Conservation (phyloP, 2,888 invertebrate genomes). For the Falcaria lacertinaria region DNA sequence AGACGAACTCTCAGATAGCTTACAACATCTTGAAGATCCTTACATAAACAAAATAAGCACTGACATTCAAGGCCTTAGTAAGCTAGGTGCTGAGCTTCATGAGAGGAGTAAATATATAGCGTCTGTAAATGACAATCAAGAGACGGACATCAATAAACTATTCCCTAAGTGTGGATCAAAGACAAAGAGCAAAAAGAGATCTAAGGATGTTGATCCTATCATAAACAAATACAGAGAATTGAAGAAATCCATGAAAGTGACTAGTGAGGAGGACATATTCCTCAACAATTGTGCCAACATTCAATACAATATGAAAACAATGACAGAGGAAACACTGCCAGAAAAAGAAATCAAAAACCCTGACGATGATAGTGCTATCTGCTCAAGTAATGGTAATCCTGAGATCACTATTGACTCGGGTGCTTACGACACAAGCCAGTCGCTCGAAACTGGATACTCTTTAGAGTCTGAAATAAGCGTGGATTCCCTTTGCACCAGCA, state of each 20-base stretch:
- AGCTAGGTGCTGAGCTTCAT: conserved; percentile 78
- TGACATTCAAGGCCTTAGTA: conserved; percentile 79
- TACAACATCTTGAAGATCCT: conserved; percentile 81
- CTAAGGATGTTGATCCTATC: conserved; percentile 71
- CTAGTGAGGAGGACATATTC: conserved; percentile 65
- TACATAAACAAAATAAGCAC: conserved; percentile 80
- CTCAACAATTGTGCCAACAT: conserved; percentile 72
- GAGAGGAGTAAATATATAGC: conserved; percentile 80
- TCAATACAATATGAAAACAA: conserved; percentile 56
- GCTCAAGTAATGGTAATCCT: conserved; percentile 71
- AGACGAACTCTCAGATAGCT: conserved; percentile 69
- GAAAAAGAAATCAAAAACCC: conserved; percentile 67
- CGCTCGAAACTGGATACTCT: conserved; percentile 74
- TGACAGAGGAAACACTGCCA: conserved; percentile 53
- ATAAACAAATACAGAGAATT: conserved; percentile 72
- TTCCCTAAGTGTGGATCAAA: conserved; percentile 73
- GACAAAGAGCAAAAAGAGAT: conserved; percentile 73
- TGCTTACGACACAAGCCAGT: conserved; percentile 70
- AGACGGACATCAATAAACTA: conserved; percentile 66
- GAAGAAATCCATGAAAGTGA: conserved; percentile 68
- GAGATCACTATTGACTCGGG: conserved; percentile 75
- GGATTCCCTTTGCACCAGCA: conserved; percentile 77
- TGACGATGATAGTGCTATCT: conserved; percentile 72
- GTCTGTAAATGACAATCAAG: conserved; percentile 72
- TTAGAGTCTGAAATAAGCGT: conserved; percentile 79